Percentiles rank a stretch among this genome's conserved stretches.
Conservation (phyloP, 2,888 invertebrate species). For the Drosophila lutescens region DNA sequence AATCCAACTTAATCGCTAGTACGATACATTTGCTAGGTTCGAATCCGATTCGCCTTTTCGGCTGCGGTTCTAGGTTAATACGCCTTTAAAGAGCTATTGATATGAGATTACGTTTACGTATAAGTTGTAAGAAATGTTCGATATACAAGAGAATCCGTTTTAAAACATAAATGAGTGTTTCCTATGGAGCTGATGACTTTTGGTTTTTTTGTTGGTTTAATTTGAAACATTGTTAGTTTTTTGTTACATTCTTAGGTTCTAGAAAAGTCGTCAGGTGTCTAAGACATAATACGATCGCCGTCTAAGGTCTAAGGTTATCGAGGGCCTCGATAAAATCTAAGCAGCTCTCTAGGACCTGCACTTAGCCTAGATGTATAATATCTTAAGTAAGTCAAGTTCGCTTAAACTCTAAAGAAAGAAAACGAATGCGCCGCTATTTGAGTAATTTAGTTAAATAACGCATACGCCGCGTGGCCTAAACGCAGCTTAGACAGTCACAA, state of each 20-base stretch:
- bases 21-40: conserved; percentile 60
- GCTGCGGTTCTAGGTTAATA: conserved; percentile 31
- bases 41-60: conserved; percentile 30
- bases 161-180: conserved; percentile 21
- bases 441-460: conserved; percentile 48
- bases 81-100: conserved; percentile 62
- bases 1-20: conserved; percentile 45
- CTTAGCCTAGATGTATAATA: conserved; percentile 54
- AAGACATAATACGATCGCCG: conserved; percentile 51
- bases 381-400: conserved; percentile 54
- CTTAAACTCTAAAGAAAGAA: conserved; percentile 59
- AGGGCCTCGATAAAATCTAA: conserved; percentile 56
- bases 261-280: conserved; percentile 37
- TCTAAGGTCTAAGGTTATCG: conserved; percentile 41
- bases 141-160: conserved; percentile 35
- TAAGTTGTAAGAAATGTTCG: conserved; percentile 33
- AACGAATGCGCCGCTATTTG: conserved; percentile 62
- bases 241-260: conserved; percentile 37
- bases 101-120: conserved; percentile 61
- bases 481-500: conserved; percentile 58
- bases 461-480: conserved; percentile 56
- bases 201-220: conserved; percentile 1
- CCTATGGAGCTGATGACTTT: conserved; percentile 24
- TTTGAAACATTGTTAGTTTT: conserved; percentile 8
- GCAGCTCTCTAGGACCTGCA: conserved; percentile 67